Evolutionary conservation across 1,140 invertebrate genomes (phyloP).

Genomic region (Ruditapes philippinarum): DNA sequence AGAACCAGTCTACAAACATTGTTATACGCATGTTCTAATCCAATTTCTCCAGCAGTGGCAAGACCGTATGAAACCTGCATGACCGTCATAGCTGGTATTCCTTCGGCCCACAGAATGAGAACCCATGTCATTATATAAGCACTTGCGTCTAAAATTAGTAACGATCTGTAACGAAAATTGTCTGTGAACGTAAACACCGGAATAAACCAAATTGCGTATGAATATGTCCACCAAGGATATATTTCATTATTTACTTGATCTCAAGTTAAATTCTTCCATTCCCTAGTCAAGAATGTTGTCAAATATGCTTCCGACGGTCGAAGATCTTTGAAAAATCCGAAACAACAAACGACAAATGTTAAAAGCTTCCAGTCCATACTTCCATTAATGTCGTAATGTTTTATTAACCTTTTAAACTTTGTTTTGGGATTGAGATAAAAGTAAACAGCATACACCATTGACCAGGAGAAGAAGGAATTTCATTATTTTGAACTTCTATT

Average conservation of each 20-base stretch:
- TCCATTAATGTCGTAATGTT: too few relatives aligned
- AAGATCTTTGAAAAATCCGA: slow-evolving; percentile 94
- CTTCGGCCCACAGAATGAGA: slow-evolving; percentile 91
- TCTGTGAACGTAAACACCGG: slow-evolving; percentile 94
- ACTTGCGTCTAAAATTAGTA: slow-evolving; percentile 92
- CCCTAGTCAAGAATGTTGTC: slow-evolving; percentile 91
- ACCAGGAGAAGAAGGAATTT: too few relatives aligned
- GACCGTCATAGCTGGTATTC: slow-evolving; percentile 89
- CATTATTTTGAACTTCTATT: too few relatives aligned
- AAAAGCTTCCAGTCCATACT: slow-evolving; percentile 63
- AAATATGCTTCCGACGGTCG: slow-evolving; percentile 94
- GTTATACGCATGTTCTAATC: too few relatives aligned
- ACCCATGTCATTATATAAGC: slow-evolving; percentile 91
- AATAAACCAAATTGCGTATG: slow-evolving; percentile 91
- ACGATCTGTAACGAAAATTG: slow-evolving; percentile 94
- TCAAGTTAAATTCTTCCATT: slow-evolving; percentile 92
- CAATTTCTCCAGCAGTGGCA: slow-evolving; percentile 95
- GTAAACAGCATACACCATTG: too few relatives aligned
- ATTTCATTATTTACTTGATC: slow-evolving; percentile 91
- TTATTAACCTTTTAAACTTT: too few relatives aligned
- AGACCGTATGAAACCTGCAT: slow-evolving; percentile 91
- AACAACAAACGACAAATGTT: slow-evolving; percentile 91
- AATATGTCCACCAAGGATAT: slow-evolving; percentile 94
- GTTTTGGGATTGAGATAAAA: too few relatives aligned
- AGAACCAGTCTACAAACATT: too few relatives aligned